A percentile compares a stretch with the other conserved stretches of the same genome.
These are phyloP conservation scores for Coregonus ussuriensis DNA, from an alignment of 2,797 vertebrate species.

Conservation along the genomic window DNA sequence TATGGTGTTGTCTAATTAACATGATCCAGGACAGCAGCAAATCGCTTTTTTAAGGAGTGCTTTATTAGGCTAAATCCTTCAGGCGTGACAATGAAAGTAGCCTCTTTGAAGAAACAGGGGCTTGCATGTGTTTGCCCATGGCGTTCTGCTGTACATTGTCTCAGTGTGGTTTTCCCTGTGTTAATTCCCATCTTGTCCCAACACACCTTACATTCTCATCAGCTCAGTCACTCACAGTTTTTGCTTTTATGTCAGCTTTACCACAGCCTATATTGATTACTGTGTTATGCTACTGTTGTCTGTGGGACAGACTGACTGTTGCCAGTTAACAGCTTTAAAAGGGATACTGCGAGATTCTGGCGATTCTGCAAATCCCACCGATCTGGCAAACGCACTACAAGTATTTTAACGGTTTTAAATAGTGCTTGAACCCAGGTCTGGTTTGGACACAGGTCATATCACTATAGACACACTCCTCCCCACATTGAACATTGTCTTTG, in stretches of 20 bases:
- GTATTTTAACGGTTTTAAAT: background rate
- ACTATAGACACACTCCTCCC: constrained; percentile 27
- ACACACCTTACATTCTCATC: background rate
- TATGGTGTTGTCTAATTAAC: too few species aligned
- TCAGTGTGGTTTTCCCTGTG: background rate
- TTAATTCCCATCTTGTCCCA: background rate
- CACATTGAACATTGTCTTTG: constrained; percentile 58
- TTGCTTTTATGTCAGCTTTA: background rate
- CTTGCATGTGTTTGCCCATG: background rate
- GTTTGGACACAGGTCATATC: background rate
- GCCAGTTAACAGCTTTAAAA: too few species aligned
- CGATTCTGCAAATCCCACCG: too few species aligned
- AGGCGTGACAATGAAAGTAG: too few species aligned
- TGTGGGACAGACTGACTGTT: too few species aligned
- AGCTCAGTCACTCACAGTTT: background rate
- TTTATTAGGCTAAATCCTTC: too few species aligned
- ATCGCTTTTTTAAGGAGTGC: too few species aligned
- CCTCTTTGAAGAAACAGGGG: background rate
- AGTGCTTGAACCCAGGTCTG: background rate
- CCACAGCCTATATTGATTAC: background rate
- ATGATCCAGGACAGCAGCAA: too few species aligned
- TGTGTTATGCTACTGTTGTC: background rate
- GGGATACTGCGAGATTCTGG: too few species aligned
- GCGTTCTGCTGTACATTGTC: background rate
- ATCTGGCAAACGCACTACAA: too few species aligned